A percentile compares a stretch with the other conserved stretches of the same genome.
Evolutionary conservation across 1,140 invertebrate genomes (phyloP).

Genomic region (Lepidostoma basale): DNA sequence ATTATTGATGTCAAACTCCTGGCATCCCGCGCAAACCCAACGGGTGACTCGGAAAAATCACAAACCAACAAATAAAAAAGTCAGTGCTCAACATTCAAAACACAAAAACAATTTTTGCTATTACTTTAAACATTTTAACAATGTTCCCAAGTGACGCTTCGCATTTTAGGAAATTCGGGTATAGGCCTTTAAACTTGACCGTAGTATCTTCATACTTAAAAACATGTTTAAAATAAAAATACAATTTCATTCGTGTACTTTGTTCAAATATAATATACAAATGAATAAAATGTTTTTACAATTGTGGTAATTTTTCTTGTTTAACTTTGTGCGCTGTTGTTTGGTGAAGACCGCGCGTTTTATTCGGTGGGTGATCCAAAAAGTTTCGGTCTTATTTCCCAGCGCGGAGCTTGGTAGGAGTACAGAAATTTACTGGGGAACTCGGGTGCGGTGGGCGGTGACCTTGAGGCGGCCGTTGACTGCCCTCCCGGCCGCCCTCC

Average conservation of each 20-base stretch:
- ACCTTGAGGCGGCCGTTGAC: conserved; percentile 28
- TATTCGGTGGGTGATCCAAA: neutral
- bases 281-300: neutral
- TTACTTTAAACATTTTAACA: no score
- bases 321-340: neutral
- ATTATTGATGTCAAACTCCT: conserved; percentile 23
- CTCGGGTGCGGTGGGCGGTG: conserved; percentile 1
- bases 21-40: neutral
- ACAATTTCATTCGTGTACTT: no score
- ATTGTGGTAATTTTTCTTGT: neutral
- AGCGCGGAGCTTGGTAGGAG: no score
- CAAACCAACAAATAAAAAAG: neutral
- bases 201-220: neutral
- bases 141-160: neutral
- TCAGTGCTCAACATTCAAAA: neutral
- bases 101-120: neutral
- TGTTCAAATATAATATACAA: no score
- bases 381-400: conserved; percentile 8
- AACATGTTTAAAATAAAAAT: no score
- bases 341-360: neutral
- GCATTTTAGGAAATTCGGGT: conserved; percentile 14
- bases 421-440: neutral
- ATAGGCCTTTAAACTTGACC: conserved; percentile 4
- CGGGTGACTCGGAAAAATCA: neutral
- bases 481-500: neutral